Base-by-base conservation (phyloP, 2,797 vertebrate species). In the Oreortyx pictus region DNA sequence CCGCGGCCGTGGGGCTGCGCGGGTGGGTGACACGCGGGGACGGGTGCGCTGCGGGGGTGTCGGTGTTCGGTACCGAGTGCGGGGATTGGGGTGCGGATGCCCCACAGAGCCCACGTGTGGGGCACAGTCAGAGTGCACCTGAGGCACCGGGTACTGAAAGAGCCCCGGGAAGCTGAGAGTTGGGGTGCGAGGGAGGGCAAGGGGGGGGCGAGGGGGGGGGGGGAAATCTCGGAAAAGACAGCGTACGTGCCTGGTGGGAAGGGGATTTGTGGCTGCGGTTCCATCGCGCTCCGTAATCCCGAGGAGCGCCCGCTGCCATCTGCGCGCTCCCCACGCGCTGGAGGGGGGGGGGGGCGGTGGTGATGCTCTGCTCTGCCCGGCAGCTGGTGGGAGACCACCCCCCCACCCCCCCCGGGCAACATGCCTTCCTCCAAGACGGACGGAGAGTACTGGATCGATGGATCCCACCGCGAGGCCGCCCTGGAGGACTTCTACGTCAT, bases 381-480 rank as follows among this genome's bases (percentile, higher is more conserved):
- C 75, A 90, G 80, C 73, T 23, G 76, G 83, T 19, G 13, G 65
- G 65, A 92, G 60, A 50, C 27, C 8, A n/a, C n/a, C 6, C 29
- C 27, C 18, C 70, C 79, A 56, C 67, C 16, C 6, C 65, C 67
- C 49, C 49, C 25, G 25, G 52, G 52, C 90, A 86, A 92, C 83
- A 98, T 98, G 98, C 98, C 98, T 39, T 98, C 98, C 61, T 98
- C 98, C 89, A 95, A 97, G 57, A 97, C 97, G 5, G 96, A 96
- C 62, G 97, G 97, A 6, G 98, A 98, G 82, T 98, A 97, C 96
- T 98, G 98, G 98, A 98, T 99, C 83, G 98, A 99, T 14, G 98
- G 98, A 13, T 98, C 98, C 37, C 97, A 97, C 72, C 97, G 98
- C 62, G 98, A 98, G 93, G 97, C 95, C 16, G 89, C 98, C 19